A percentile compares a stretch with the other conserved stretches of the same genome.
Evolutionary conservation across 2,888 invertebrate genomes (phyloP).

Genomic region (Cryptus armator): DNA sequence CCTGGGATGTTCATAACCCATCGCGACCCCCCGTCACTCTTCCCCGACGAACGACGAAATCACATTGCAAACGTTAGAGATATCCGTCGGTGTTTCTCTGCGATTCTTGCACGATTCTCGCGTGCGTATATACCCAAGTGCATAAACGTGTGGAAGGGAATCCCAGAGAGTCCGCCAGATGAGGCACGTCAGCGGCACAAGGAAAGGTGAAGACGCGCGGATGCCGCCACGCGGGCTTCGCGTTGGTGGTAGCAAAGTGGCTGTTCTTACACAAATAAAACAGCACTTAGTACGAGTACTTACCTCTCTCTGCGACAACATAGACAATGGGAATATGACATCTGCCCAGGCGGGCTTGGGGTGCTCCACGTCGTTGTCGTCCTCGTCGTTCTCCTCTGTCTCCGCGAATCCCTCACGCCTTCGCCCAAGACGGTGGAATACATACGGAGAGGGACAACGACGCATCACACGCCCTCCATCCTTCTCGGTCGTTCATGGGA

Average conservation of each 20-base stretch:
- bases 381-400: slow-evolving; percentile 38
- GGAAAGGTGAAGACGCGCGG: slow-evolving; percentile 52
- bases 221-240: slow-evolving; percentile 65
- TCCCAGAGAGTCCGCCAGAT: slow-evolving; percentile 34
- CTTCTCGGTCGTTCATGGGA: slow-evolving; percentile 18
- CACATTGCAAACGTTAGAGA: slow-evolving; percentile 44
- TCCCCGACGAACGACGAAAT: slow-evolving; percentile 16
- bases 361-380: slow-evolving; percentile 41
- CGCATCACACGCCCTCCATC: slow-evolving; percentile 41
- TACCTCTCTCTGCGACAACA: slow-evolving; percentile 80
- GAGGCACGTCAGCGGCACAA: slow-evolving; percentile 38
- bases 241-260: slow-evolving; percentile 78
- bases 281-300: slow-evolving; percentile 83
- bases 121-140: slow-evolving; percentile 37
- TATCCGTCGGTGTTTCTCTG: slow-evolving; percentile 1
- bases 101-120: slow-evolving; percentile 36
- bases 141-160: slow-evolving; percentile 40
- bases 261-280: slow-evolving; percentile 85
- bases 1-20: background rate
- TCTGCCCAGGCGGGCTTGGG: slow-evolving; percentile 76
- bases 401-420: slow-evolving; percentile 51
- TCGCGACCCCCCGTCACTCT: slow-evolving; percentile 32
- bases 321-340: slow-evolving; percentile 84
- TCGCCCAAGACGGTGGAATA: slow-evolving; percentile 52
- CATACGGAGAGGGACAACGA: slow-evolving; percentile 21